Base-by-base conservation (phyloP, 2,888 invertebrate species). In the Heteromyza rotundicornis region DNA sequence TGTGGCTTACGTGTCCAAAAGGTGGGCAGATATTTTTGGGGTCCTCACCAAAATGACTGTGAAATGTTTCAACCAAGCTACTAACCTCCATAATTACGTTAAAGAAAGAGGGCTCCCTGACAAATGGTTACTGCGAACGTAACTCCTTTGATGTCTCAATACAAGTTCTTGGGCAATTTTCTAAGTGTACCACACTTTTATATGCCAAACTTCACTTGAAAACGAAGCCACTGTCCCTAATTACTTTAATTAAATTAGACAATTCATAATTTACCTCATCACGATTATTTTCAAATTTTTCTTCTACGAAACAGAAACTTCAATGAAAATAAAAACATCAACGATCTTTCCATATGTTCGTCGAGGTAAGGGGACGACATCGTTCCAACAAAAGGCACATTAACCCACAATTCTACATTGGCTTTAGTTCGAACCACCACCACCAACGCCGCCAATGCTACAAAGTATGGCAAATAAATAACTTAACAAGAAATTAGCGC, bases 341-440 rank as follows among this genome's bases (percentile, higher is more conserved):
- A 12, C 32, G 32, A 8, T 12, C n/a, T n/a, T n/a, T n/a, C n/a
- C n/a, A n/a, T n/a, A n/a, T n/a, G n/a, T n/a, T n/a, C n/a, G n/a
- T n/a, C n/a, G n/a, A n/a, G n/a, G n/a, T n/a, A n/a, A n/a, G n/a
- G n/a, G n/a, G n/a, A n/a, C n/a, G n/a, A n/a, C n/a, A n/a, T n/a
- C n/a, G n/a, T n/a, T n/a, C 40, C 5, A 40, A 40, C 19, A 47
- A 47, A 12, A 20, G 20, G 14, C 20, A 47, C 20, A 47, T 47
- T 47, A 47, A 47, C 47, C 47, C 47, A 47, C 47, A 47, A 40
- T 40, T 40, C 40, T 40, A 40, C 10, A 10, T 40, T 27, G 40
- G 40, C n/a, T 14, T 3, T 10, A 40, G 40, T 40, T n/a, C 40
- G 40, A n/a, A 7, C 40, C 14, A 10, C 10, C 7, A 32, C 32